Conservation (phyloP, 2,888 invertebrate genomes). For the Lampropteryx suffumata region DNA sequence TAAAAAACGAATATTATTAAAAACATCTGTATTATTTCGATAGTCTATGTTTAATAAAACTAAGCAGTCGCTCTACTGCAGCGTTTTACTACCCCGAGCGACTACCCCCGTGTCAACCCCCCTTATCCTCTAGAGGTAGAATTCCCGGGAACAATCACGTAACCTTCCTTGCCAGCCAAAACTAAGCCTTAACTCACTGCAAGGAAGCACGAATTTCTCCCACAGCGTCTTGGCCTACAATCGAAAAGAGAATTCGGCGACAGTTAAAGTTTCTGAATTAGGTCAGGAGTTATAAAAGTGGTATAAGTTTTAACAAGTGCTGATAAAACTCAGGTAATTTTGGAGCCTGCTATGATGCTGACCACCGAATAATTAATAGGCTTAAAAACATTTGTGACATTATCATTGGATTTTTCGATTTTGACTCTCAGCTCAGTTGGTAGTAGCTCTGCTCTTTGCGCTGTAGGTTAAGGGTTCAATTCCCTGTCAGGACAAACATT, state of each 20-base stretch:
- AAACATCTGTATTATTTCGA: no score
- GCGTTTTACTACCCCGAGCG: background rate
- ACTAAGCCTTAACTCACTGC: conserved; percentile 33
- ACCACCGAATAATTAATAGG: no score
- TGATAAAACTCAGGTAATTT: conserved; percentile 7
- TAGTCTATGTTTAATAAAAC: conserved; percentile 1
- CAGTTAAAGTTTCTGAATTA: conserved; percentile 56
- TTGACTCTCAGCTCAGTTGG: no score
- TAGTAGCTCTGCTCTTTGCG: no score
- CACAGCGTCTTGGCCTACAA: conserved; percentile 48
- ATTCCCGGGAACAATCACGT: conserved; percentile 45
- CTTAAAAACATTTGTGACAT: no score
- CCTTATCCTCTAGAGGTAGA: conserved; percentile 35
- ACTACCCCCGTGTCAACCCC: conserved; percentile 8
- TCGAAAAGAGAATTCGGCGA: conserved; percentile 53
- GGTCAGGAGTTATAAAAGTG: conserved; percentile 54
- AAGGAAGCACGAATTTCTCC: conserved; percentile 37
- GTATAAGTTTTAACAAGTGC: conserved; percentile 12
- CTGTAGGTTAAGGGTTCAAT: no score
- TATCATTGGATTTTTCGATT: no score
- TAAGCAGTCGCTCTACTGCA: conserved; percentile 3
- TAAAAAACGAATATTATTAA: no score
- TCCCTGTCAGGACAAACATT: no score
- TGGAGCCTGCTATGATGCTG: background rate
- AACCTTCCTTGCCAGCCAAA: conserved; percentile 32